phyloP scores from a whole-genome alignment of 2,888 invertebrate species.

The Ectemnius cavifrons region DNA sequence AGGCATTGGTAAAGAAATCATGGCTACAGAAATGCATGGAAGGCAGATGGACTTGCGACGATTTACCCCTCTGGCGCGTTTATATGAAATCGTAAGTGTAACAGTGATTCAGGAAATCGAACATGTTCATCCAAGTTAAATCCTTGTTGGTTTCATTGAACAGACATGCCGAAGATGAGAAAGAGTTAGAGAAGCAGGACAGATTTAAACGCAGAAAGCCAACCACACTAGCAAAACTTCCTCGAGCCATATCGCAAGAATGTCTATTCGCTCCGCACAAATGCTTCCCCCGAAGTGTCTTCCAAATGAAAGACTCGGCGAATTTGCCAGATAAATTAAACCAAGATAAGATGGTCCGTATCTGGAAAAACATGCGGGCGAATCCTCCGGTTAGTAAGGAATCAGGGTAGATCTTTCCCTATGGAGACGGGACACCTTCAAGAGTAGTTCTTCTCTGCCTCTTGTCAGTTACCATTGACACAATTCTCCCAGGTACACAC shows the following conservation, averaged over 20 bases:
- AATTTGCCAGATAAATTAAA: constrained; percentile 56
- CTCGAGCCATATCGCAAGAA: constrained; percentile 54
- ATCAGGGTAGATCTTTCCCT: too few relatives aligned
- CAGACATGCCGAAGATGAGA: constrained; percentile 60
- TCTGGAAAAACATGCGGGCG: constrained; percentile 65
- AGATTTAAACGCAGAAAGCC: constrained; percentile 57
- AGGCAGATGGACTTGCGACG: constrained; percentile 43
- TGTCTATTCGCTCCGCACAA: constrained; percentile 39
- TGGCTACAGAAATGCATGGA: constrained; percentile 37
- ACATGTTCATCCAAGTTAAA: too few relatives aligned
- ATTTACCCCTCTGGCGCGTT: constrained; percentile 59
- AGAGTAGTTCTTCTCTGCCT: too few relatives aligned
- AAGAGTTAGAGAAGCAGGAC: constrained; percentile 51
- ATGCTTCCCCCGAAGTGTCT: constrained; percentile 61
- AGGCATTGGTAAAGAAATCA: constrained; percentile 13
- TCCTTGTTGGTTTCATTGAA: too few relatives aligned
- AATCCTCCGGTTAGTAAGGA: constrained; percentile 55
- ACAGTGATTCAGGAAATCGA: constrained; percentile 4
- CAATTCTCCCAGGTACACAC: constrained; percentile 20
- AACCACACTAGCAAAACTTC: constrained; percentile 49
- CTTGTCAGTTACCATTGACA: too few relatives aligned
- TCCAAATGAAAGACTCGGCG: constrained; percentile 48
- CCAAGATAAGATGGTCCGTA: constrained; percentile 57
- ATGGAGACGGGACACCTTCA: neutral
- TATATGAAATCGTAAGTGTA: constrained; percentile 61